Base-by-base conservation (phyloP, 2,888 invertebrate genomes). In the Frankliniella fusca region DNA sequence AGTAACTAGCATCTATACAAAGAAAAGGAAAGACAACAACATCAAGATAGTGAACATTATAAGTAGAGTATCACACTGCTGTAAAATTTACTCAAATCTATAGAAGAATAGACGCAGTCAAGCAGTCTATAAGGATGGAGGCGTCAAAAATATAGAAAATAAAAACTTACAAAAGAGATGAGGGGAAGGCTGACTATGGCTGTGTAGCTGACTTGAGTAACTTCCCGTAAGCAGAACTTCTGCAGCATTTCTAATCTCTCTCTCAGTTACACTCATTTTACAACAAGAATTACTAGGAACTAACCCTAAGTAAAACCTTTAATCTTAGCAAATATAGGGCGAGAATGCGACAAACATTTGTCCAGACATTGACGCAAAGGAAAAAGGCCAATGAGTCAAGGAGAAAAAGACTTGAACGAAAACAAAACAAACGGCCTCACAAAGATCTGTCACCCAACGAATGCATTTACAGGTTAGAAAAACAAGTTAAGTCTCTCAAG, bases 181-280 rank as follows among this genome's bases (percentile, higher is more conserved):
- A 12, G 70, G 27, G 9, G 70, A 76, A 23, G 27, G 70, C 27
- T 76, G 61, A 61, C 61, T 61, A 18, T 61, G 61, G 70, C 70
- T 76, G 27, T 23, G 27, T 27, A 76, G 83, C 8, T 81, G 81
- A 80, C 82, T 83, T 48, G 83, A 82, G 23, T 83, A 81, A 49
- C 83, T 83, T 18, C 81, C 83, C 9, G 80, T 81, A 18, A 84
- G 80, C 23, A 84, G 80, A 23, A 80, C 81, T 83, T 84, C 84
- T 27, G 83, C 84, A 18, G 81, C 84, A 23, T 83, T 81, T 48
- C 84, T 81, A 18, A 84, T 81, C 48, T 84, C 83, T 80, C 82
- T 82, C 27, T 83, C 83, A 8, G 83, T 48, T 15, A 70, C 82
- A 38, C 81, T 80, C 82, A 82, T 82, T 81, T 28, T 82, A 10